Evolutionary conservation across 2,888 invertebrate genomes (phyloP), one percentile per base, ranked within the genome.

Genomic region (Ormyrus rosae): DNA sequence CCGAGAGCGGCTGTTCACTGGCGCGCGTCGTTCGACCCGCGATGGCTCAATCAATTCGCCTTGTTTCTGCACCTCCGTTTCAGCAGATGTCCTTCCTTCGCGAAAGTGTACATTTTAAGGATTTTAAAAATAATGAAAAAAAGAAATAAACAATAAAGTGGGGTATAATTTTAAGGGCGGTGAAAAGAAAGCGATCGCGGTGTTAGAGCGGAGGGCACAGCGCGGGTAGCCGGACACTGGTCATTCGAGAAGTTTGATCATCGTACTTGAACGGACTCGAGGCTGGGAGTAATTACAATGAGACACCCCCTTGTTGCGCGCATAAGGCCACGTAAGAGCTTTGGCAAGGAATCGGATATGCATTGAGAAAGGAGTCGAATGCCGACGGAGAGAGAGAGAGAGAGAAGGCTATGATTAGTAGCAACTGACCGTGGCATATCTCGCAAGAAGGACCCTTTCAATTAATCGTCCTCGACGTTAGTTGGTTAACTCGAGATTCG

Each of bases 261-360:
- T 87, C 86, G 86, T 89, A 89, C 90, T 90, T 90, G 90, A 90
- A 89, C 85, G 34, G 34, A 4, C 86, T 13, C 48, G 34, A 34
- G 34, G 34, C 34, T 34, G n/a, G 46, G 89, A 89, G 90, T 90
- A 90, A 90, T 90, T 90, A 90, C 90, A 90, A 90, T 90, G 87
- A 89, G 89, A 90, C 89, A 89, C 90, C 89, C 88, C 72, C 80
- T 72, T 63, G 80, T 80, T 56, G 72, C 74, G n/a, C 48, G 68
- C 19, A 53, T 53, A 71, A 55, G 60, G 72, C 58, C 71, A 45
- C 10, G 50, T 56, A 79, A 70, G 74, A 69, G 56, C 64, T 46
- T 34, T 34, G 60, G 34, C 61, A 68, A 53, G 82, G 58, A 81
- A 78, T 70, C 72, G 76, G 83, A 72, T 67, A 69, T 77, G 46